Base-by-base conservation (phyloP, 35 echinoderm and acorn worm genomes). In the Lytechinus variegatus region DNA sequence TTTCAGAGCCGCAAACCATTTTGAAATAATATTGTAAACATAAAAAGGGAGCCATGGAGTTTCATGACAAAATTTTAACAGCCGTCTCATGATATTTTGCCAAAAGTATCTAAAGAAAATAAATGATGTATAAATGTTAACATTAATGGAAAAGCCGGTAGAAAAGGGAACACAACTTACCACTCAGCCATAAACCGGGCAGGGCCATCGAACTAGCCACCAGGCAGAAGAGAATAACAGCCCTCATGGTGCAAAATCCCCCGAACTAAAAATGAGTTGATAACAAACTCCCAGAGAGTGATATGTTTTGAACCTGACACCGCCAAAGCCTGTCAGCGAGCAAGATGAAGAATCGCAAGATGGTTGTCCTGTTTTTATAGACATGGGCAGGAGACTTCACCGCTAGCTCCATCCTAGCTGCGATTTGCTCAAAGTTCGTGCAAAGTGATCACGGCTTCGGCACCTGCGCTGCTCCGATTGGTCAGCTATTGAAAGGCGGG, bases 171-270 rank as follows among this genome's bases (percentile, higher is more conserved):
- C 33, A 44, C 33, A 33, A 57, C 92, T 55, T 93, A 93, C 92
- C 92, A 44, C 33, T 44, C 33, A 44, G 33, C 33, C 33, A 44
- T 44, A 44, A 44, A 44, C 33, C 33, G 3, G 88, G 88, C 10
- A 52, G 2, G 29, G 92, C 92, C 52, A 28, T 16, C 27, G 92
- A 33, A 54, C 29, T 21, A 9, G 92, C 92, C 92, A 93, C 92
- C 52, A 93, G 54, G 53, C 92, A 93, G n/a, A 93, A 54, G 9
- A 93, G 92, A 57, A 93, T 54, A 0, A 24, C 92, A 28, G 53
- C 52, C 92, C 54, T 93, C 92, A 93, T 93, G 92, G 57, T 93
- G 54, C 28, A 27, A 87, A 5, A 12, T 52, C 28, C 9, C 28
- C 54, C 53, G 29, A 33, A 24, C 5, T 53, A 11, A 55, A n/a